Base-by-base conservation (phyloP, 2,113 vertebrate species). In the Pseudorectes ferrugineus region DNA sequence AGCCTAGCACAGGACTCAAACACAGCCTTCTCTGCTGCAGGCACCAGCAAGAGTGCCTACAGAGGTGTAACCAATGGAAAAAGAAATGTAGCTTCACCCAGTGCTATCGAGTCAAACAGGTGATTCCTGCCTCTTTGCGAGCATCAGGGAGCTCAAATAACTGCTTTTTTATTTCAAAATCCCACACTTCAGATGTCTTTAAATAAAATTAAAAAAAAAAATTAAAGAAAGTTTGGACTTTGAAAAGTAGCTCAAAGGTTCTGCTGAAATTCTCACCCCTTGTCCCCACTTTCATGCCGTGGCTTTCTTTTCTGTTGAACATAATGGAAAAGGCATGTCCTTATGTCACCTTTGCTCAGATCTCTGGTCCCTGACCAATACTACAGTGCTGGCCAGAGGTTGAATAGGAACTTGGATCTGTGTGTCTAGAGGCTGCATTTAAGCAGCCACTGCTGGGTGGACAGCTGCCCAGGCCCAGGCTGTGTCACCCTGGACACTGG, bases 161-260 rank as follows among this genome's bases (percentile, higher is more conserved):
- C 59, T 97, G 94, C 62, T 83, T 96, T 52, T 97, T 98, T 21
- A 90, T 98, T 92, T 98, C 97, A 89, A 98, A 97, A 88, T 98
- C 97, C 98, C 98, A 98, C 19, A 98, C 95, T 98, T 98, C 98
- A 33, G 98, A 93, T 25, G 97, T 91, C 97, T 98, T 79, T 62
- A 95, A 46, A 83, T 12, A 25, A 65, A 57, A 33, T 22, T 7
- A 6, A 1, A 22, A 42, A 65, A 38, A 42, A 22, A 40, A 13
- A 49, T 23, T 14, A 15, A 51, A 67, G 31, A 5, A 74, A 63
- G 13, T 46, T 65, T 40, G 29, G 9, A 58, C 51, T 74, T 57
- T 12, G 10, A 71, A 79, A 86, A 85, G 18, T 14, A 91, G 35
- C 40, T 85, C 58, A 68, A 55, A 80, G 10, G 48, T 79, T 31